phyloP scores from a whole-genome alignment of 2,113 vertebrate genomes.

The Poicephalus gulielmi region DNA sequence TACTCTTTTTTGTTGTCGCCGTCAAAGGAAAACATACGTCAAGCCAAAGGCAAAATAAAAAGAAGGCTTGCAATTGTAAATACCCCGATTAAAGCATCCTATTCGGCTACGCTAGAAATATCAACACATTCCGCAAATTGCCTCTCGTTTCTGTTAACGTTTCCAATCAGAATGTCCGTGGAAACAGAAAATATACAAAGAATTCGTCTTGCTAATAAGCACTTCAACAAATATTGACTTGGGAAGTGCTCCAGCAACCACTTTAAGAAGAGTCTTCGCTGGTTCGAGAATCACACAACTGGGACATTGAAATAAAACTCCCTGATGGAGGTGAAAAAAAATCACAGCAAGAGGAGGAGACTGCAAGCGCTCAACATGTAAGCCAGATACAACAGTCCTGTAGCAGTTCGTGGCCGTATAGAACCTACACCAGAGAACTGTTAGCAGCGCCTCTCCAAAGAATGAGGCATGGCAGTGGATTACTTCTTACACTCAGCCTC shows the following conservation, averaged over 20 bases:
- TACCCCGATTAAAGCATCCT: neutral
- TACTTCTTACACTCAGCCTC: neutral
- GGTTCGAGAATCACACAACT: neutral
- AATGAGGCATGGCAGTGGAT: accelerated
- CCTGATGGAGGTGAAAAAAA: neutral
- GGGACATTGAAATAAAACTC: neutral
- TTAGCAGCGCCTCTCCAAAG: neutral
- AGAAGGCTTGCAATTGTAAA: neutral
- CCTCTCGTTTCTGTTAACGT: neutral
- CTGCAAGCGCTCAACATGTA: neutral
- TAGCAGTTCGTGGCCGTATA: accelerated
- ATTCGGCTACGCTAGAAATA: neutral
- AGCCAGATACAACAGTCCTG: neutral
- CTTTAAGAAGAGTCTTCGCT: neutral
- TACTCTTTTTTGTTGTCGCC: neutral
- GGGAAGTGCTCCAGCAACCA: conserved; percentile 5
- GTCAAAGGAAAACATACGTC: neutral
- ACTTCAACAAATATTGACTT: conserved; percentile 51
- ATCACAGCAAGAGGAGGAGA: neutral
- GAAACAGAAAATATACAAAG: conserved; percentile 31
- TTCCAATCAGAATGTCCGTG: neutral
- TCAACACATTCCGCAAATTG: neutral
- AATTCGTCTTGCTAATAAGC: conserved; percentile 2
- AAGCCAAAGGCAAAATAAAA: neutral
- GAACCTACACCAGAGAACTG: neutral